Evolutionary conservation across 2,888 invertebrate genomes (phyloP).

Genomic region (Nephrotoma flavescens): DNA sequence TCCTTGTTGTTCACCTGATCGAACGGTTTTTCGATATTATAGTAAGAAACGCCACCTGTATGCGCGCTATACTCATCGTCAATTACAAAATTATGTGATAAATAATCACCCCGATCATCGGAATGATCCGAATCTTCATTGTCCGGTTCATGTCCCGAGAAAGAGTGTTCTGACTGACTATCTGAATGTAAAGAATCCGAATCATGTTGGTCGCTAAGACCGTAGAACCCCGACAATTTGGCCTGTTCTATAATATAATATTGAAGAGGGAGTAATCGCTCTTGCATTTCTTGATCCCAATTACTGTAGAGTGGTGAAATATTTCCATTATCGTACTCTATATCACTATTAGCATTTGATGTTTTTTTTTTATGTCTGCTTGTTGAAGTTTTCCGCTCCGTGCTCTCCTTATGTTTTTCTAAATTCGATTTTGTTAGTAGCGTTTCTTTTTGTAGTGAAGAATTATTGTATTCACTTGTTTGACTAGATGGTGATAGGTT

Average conservation of each 20-base stretch:
- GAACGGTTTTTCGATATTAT: conserved; percentile 43
- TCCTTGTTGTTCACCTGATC: conserved; percentile 38
- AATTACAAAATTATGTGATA: conserved; percentile 40
- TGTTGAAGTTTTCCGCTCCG: conserved; percentile 13
- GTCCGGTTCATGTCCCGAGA: conserved; percentile 59
- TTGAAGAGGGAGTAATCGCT: conserved; percentile 67
- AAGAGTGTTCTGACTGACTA: conserved; percentile 47
- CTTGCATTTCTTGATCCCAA: conserved; percentile 53
- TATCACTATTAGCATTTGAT: conserved; percentile 25
- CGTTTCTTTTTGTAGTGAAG: conserved; percentile 9
- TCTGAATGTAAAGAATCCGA: conserved; percentile 68
- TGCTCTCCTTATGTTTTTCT: conserved; percentile 21
- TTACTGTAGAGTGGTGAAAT: conserved; percentile 54
- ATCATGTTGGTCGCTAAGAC: conserved; percentile 50
- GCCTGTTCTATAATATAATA: conserved; percentile 82
- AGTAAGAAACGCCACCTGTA: conserved; percentile 42
- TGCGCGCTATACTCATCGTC: conserved; percentile 24
- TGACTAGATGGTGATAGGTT: conserved; percentile 10
- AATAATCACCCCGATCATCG: conserved; percentile 42
- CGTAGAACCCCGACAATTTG: conserved; percentile 48
- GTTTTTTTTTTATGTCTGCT: conserved; percentile 4
- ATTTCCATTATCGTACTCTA: conserved; percentile 43
- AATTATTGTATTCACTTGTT: conserved; percentile 1
- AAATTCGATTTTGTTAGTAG: conserved; percentile 33
- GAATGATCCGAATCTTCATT: conserved; percentile 64